Evolutionary conservation across 2,797 vertebrate species (phyloP), one percentile per base, ranked within the genome.

Genomic region (Pterois miles): DNA sequence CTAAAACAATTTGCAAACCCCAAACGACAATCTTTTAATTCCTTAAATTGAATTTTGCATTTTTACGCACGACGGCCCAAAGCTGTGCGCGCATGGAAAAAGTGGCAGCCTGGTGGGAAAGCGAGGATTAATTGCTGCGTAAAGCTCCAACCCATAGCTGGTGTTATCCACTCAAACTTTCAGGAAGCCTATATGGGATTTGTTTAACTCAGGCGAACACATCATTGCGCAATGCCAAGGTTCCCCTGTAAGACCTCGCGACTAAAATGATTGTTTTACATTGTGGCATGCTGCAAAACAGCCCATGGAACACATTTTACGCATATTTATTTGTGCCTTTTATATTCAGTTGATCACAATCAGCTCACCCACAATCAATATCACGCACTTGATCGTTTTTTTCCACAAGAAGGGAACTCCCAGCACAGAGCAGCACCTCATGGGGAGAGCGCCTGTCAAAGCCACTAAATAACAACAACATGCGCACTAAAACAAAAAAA

Each of bases 361-460:
- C 22, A 57, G 33, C 62, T 36, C 38, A 52, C 25, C 40, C 77
- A 64, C 52, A 46, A 20, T 65, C 60, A 78, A 60, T 16, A 60
- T 13, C 36, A 56, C 18, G 33, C 63, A 66, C 72, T 72, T 52
- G 25, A 50, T 65, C 56, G 13, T 6, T 65, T 56, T 77, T 71
- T 57, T 60, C 31, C 59, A 68, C 38, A n/a, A 38, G 27, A 43
- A 65, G 52, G 62, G 72, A 68, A 53, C 68, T 20, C 80, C 62
- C 53, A 31, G 46, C 38, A 52, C 46, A 78, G 53, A 71, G 52
- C 65, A 65, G 16, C 48, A 46, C 56, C 63, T 77, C 73, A 43
- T 3, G 25, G 57, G 63, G 59, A 40, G 65, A n/a, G 65, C 71
- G 66, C 56, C 84, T 85, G 81, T 80, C 86, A 86, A 40, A 78